phyloP scores from a whole-genome alignment of 2,888 invertebrate species.

The Drosophila seclusa region DNA sequence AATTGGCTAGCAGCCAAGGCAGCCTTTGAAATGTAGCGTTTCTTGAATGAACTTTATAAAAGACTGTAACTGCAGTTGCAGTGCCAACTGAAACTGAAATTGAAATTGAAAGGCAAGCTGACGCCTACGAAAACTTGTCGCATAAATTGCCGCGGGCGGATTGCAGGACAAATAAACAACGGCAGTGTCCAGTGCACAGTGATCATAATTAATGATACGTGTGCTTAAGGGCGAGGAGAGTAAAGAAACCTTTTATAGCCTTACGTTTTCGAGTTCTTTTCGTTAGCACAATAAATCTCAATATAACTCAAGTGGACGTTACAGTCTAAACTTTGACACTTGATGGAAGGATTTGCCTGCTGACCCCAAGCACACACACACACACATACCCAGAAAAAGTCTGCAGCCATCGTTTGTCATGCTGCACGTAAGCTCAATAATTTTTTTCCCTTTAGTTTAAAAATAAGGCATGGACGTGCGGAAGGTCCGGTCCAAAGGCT shows the following conservation, averaged over 20 bases:
- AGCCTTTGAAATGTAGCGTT: background rate
- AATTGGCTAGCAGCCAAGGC: constrained; percentile 49
- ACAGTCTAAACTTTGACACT: constrained; percentile 74
- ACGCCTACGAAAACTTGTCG: constrained; percentile 50
- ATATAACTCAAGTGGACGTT: constrained; percentile 75
- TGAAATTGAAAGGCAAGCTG: constrained; percentile 69
- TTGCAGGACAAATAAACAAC: constrained; percentile 40
- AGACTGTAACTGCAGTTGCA: constrained; percentile 61
- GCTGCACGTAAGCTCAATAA: constrained; percentile 64
- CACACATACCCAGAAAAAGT: constrained; percentile 7
- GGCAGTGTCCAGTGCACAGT: constrained; percentile 16
- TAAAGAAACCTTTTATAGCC: constrained; percentile 18
- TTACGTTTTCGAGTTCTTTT: constrained; percentile 14
- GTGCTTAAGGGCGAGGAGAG: constrained; percentile 5
- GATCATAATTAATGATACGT: constrained; percentile 74
- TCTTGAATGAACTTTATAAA: constrained; percentile 51
- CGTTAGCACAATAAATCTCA: constrained; percentile 71
- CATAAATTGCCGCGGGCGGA: constrained; percentile 55
- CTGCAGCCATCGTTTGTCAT: constrained; percentile 71
- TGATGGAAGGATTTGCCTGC: constrained; percentile 67
- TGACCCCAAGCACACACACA: constrained; percentile 24
- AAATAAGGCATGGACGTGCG: constrained; percentile 31
- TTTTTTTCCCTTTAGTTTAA: constrained; percentile 35
- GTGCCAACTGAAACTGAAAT: constrained; percentile 58
- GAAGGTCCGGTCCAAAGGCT: constrained; percentile 43